These are phyloP conservation scores for Ischnus inquisitorius DNA, from an alignment of 2,888 invertebrate genomes.

Conservation along the genomic window DNA sequence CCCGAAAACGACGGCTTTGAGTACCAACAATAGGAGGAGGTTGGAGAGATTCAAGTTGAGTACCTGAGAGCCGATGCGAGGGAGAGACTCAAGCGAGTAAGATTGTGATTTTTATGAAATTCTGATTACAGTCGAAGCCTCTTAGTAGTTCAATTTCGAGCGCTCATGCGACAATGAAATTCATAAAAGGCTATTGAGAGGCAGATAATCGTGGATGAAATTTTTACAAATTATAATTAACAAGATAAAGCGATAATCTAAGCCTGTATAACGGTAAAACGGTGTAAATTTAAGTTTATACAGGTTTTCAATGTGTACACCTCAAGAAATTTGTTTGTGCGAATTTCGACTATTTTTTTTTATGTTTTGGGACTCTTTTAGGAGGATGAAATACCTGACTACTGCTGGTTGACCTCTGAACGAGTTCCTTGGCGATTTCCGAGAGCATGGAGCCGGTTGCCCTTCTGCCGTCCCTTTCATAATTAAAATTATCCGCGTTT, in stretches of 20 bases:
- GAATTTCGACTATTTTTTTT: not conserved
- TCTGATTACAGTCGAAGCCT: not conserved
- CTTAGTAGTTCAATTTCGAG: not conserved
- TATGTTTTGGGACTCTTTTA: not conserved
- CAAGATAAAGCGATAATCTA: too few species aligned
- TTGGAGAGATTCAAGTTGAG: constrained; percentile 94
- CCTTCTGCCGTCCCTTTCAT: constrained; percentile 69
- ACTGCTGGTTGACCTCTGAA: constrained; percentile 89
- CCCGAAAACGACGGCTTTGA: constrained; percentile 93
- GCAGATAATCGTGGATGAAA: not conserved
- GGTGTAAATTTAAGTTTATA: not conserved
- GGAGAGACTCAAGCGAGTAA: constrained; percentile 14
- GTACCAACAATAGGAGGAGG: constrained; percentile 91
- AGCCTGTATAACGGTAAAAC: too few species aligned
- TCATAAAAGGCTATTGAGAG: not conserved
- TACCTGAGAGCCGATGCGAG: constrained; percentile 86
- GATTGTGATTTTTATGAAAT: not conserved
- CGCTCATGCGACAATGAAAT: not conserved
- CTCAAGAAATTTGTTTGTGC: not conserved
- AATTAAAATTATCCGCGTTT: constrained; percentile 66
- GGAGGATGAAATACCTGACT: constrained; percentile 88
- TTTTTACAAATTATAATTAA: too few species aligned
- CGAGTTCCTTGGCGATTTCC: constrained; percentile 89
- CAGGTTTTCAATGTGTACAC: not conserved
- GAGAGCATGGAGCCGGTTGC: constrained; percentile 86